Evolutionary conservation across 2,113 vertebrate genomes (phyloP).

Genomic region (Xiphorhynchus elegans): DNA sequence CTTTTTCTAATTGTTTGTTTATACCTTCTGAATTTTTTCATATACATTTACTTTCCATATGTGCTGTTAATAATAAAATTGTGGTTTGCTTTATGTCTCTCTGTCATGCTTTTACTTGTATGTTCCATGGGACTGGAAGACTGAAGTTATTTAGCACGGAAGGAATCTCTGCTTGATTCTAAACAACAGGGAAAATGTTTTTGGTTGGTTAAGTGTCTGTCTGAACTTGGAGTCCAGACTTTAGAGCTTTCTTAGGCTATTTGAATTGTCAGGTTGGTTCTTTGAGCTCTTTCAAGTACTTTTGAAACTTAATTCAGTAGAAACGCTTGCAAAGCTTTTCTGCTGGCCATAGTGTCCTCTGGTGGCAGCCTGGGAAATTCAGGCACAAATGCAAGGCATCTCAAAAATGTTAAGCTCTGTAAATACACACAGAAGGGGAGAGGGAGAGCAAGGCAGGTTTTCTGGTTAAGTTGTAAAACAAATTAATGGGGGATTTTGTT

Average conservation of each 20-base stretch:
- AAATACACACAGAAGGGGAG: background rate
- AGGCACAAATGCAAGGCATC: background rate
- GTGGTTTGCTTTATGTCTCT: background rate
- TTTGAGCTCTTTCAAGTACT: background rate
- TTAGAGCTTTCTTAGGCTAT: background rate
- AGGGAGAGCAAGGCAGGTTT: background rate
- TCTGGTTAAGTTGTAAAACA: background rate
- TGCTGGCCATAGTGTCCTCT: conserved; percentile 4
- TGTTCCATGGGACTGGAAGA: background rate
- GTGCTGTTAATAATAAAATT: background rate
- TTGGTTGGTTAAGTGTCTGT: background rate
- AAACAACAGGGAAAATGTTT: background rate
- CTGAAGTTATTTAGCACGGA: background rate
- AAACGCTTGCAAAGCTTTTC: background rate
- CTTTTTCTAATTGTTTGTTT: background rate
- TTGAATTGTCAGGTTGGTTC: background rate
- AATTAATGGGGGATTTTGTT: background rate
- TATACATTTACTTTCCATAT: background rate
- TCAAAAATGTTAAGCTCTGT: conserved; percentile 32
- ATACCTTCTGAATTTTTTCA: background rate
- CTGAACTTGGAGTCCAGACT: background rate
- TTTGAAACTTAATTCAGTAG: background rate
- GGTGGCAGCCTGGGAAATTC: background rate
- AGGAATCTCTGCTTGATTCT: background rate
- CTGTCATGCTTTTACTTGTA: background rate